Evolutionary conservation across 2,888 invertebrate genomes (phyloP), one percentile per base, ranked within the genome.

Genomic region (Sesia bembeciformis): DNA sequence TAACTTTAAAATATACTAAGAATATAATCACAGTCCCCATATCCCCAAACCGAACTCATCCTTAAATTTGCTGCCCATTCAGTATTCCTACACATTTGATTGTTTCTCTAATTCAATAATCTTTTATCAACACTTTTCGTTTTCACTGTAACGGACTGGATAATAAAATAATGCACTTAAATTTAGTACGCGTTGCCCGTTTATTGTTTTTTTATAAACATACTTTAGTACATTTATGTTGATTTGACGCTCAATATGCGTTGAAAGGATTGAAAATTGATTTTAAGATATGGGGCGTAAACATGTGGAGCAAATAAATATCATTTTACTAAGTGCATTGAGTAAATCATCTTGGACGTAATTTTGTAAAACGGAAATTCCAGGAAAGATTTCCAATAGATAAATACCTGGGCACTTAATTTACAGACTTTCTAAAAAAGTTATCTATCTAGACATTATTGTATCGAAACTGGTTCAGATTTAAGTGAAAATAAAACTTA

Each of bases 151-250:
- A 70, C 7, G 5, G 5, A 63, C 70, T 72, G 75, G 81, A 69
- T 81, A 84, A 84, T 85, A 82, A 84, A 82, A 78, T 86, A 85
- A 87, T 85, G 86, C 82, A 83, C 74, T 81, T 82, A 83, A 71
- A 78, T 83, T 77, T 79, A 72, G 75, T 68, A 68, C 63, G 62
- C 61, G 71, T 81, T 74, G 74, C 67, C 59, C 64, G 72, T 80
- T 85, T 82, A 87, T 78, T 68, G 74, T 62, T 75, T 83, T 87
- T 88, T 87, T 85, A 86, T 84, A 80, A 76, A 78, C 81, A 76
- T 81, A 81, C 73, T 80, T 81, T 73, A 76, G 73, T 74, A 67
- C 63, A 66, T 64, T 73, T 72, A 66, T 62, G 67, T 71, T 74
- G 72, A 76, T 78, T 76, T 78, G 51, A 57, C 40, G 52, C 51